These are phyloP conservation scores for Jordanella pulchra DNA, from an alignment of 2,797 vertebrate genomes.

Conservation along the genomic window DNA sequence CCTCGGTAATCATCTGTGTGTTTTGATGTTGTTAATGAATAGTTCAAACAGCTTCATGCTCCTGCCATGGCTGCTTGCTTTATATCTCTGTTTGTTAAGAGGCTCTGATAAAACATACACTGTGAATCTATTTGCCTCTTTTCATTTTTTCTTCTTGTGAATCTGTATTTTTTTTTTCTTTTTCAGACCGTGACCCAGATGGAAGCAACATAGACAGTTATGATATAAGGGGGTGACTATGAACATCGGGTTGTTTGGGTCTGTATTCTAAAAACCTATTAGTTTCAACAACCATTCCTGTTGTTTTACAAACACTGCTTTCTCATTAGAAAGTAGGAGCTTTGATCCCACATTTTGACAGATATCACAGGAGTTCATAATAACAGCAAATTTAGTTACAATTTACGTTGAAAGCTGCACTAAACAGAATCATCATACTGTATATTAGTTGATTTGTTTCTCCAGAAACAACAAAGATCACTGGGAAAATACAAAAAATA, in stretches of 20 bases:
- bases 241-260: neutral
- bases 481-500: too few relatives aligned
- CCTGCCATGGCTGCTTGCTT: slow-evolving; percentile 1
- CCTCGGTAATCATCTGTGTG: slow-evolving; percentile 17
- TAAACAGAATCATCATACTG: neutral
- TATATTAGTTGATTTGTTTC: neutral
- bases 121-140: neutral
- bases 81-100: neutral
- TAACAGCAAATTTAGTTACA: neutral
- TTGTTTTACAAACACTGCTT: neutral
- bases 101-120: neutral
- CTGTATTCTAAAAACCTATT: neutral
- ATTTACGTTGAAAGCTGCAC: neutral
- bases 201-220: slow-evolving; percentile 28
- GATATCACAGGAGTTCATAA: neutral
- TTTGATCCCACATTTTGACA: neutral
- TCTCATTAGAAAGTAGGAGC: neutral
- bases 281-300: neutral
- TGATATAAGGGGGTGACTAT: slow-evolving; percentile 27
- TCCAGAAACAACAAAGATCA: neutral
- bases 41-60: slow-evolving; percentile 16
- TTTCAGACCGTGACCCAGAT: slow-evolving; percentile 31
- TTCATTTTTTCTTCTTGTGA: neutral
- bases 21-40: slow-evolving; percentile 34
- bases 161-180: neutral